A percentile compares a stretch with the other conserved stretches of the same genome.
phyloP scores from a whole-genome alignment of 2,888 invertebrate species.

The Drosophila aldrichi region DNA sequence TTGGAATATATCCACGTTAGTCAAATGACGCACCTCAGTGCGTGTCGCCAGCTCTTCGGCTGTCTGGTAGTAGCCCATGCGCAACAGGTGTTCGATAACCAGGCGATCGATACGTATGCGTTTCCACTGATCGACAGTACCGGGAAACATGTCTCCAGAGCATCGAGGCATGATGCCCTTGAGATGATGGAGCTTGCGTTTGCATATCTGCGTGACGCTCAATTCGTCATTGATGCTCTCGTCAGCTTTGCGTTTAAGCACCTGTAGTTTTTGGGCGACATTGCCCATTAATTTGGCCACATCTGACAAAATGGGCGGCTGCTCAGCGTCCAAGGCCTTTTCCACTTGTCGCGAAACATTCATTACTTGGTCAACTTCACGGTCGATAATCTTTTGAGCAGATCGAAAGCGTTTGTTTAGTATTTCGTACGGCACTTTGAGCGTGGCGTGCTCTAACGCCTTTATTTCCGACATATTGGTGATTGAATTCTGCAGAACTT shows the following conservation, averaged over 20 bases:
- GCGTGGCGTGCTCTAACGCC: slow-evolving; percentile 97
- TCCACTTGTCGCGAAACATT: slow-evolving; percentile 90
- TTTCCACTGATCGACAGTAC: slow-evolving; percentile 84
- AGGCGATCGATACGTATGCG: slow-evolving; percentile 91
- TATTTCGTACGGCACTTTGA: slow-evolving; percentile 99
- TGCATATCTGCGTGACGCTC: slow-evolving; percentile 95
- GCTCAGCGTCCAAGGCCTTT: slow-evolving; percentile 82
- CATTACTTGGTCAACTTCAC: slow-evolving; percentile 96
- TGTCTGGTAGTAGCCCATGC: slow-evolving; percentile 97
- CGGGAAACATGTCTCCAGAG: slow-evolving; percentile 81
- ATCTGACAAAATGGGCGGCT: slow-evolving; percentile 87
- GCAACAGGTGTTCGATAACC: slow-evolving; percentile 97
- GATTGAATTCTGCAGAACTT: background rate
- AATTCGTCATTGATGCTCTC: slow-evolving; percentile 97
- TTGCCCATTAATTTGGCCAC: slow-evolving; percentile 93
- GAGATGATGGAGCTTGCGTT: slow-evolving; percentile 95
- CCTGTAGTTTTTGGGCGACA: slow-evolving; percentile 95
- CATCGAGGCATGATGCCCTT: slow-evolving; percentile 85
- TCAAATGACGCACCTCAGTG: slow-evolving; percentile 92
- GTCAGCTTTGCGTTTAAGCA: slow-evolving; percentile 96
- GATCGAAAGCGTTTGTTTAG: slow-evolving; percentile 98
- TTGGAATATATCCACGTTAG: slow-evolving; percentile 95
- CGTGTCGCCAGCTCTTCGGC: slow-evolving; percentile 94
- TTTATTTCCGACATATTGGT: slow-evolving; percentile 94
- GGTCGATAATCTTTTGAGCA: slow-evolving; percentile 96